Percentiles rank a stretch among this genome's conserved stretches.
Conservation (phyloP, 1,140 invertebrate species). For the Probaryconus sp. region DNA sequence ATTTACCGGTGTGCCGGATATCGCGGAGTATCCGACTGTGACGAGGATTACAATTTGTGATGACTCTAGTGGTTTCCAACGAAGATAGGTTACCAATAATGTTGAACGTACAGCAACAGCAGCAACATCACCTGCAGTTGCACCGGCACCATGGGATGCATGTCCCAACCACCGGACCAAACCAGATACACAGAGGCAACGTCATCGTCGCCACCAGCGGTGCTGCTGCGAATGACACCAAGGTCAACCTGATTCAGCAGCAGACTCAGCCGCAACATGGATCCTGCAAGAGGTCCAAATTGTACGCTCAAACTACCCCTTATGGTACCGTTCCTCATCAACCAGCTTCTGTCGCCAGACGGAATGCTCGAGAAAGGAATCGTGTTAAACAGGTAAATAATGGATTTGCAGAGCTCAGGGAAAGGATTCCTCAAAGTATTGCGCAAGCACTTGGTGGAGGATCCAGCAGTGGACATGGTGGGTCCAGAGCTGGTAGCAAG, state of each 20-base stretch:
- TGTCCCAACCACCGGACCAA: slow-evolving; percentile 10
- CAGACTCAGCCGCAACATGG: slow-evolving; percentile 52
- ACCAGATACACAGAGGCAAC: slow-evolving; percentile 69
- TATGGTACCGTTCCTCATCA: slow-evolving; percentile 78
- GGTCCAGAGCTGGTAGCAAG: slow-evolving; percentile 83
- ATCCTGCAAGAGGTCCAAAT: slow-evolving; percentile 69
- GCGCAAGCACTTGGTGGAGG: slow-evolving; percentile 81
- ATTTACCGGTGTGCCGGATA: too few species aligned
- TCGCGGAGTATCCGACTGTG: too few species aligned
- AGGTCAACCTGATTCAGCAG: slow-evolving; percentile 42
- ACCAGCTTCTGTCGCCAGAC: slow-evolving; percentile 90
- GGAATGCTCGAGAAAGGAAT: slow-evolving; percentile 95
- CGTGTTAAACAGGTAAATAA: slow-evolving; percentile 97
- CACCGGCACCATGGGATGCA: slow-evolving; percentile 58
- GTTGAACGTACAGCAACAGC: slow-evolving; percentile 74
- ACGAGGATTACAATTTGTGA: slow-evolving; percentile 63
- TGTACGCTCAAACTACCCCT: slow-evolving; percentile 71
- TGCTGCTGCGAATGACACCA: slow-evolving; percentile 42
- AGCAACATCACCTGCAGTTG: slow-evolving; percentile 65
- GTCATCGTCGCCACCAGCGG: slow-evolving; percentile 71
- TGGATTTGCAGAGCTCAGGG: slow-evolving; percentile 91
- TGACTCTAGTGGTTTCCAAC: slow-evolving; percentile 73
- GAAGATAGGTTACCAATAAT: slow-evolving; percentile 69
- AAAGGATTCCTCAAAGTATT: slow-evolving; percentile 90
- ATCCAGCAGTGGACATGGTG: slow-evolving; percentile 78